Conservation (phyloP, 2,113 vertebrate genomes). For the Ardeotis arabs region DNA sequence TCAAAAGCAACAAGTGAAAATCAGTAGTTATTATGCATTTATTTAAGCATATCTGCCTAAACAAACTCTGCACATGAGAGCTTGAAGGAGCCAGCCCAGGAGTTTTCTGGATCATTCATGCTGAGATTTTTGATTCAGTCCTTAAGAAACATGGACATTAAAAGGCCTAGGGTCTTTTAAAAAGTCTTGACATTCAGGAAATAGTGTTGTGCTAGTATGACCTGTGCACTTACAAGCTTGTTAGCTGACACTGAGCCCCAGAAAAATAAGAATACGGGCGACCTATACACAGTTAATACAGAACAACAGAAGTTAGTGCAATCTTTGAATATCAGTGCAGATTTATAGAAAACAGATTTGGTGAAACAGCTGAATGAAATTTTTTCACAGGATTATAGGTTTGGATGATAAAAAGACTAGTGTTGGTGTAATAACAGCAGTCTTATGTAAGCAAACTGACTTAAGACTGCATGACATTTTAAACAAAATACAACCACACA, state of each 20-base stretch:
- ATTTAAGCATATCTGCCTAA: not conserved
- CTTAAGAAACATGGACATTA: not conserved
- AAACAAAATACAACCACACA: not conserved
- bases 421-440: not conserved
- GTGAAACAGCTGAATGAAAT: not conserved
- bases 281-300: not conserved
- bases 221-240: not conserved
- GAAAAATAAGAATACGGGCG: not conserved
- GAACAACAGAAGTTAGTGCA: not conserved
- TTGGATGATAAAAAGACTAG: not conserved
- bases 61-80: not conserved
- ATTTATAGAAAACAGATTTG: conserved; percentile 22
- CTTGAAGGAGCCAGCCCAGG: not conserved
- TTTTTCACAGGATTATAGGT: not conserved
- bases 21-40: not conserved
- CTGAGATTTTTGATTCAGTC: not conserved
- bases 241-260: not conserved
- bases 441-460: not conserved
- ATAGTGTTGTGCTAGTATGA: not conserved
- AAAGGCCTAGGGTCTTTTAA: not conserved
- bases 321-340: not conserved
- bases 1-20: not conserved
- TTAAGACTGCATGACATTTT: not conserved
- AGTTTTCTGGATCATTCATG: not conserved
- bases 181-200: not conserved